Evolutionary conservation across 1,140 invertebrate genomes (phyloP).

Genomic region (Drosophila prosaltans): DNA sequence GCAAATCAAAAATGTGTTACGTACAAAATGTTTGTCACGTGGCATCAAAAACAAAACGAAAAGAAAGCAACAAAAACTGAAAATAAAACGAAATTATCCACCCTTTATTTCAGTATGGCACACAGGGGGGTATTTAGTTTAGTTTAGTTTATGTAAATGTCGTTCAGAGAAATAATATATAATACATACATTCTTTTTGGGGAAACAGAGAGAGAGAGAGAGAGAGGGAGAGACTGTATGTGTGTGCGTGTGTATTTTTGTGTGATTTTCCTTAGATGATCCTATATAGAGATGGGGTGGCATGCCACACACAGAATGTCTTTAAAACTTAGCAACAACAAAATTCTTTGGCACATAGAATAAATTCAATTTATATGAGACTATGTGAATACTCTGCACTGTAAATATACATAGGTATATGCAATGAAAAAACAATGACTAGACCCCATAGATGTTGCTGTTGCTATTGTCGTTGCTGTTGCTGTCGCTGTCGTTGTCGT

Average conservation of each 20-base stretch:
- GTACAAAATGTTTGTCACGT: conserved; percentile 52
- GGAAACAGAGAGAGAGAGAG: no score
- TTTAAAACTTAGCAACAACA: neutral
- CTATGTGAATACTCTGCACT: conserved; percentile 9
- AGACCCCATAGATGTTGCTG: conserved; percentile 4
- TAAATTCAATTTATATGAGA: conserved; percentile 1
- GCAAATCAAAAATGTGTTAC: conserved; percentile 44
- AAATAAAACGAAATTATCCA: conserved; percentile 55
- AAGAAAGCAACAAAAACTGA: conserved; percentile 35
- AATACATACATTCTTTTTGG: neutral
- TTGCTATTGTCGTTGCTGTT: neutral
- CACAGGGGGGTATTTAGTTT: conserved; percentile 1
- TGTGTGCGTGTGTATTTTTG: no score
- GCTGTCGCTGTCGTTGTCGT: neutral
- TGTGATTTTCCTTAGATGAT: neutral
- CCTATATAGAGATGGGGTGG: conserved; percentile 1
- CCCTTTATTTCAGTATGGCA: neutral
- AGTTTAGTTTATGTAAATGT: conserved; percentile 10
- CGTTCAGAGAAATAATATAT: conserved; percentile 5
- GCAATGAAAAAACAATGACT: conserved; percentile 14
- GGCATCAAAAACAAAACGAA: conserved; percentile 19
- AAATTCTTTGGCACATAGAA: conserved; percentile 18
- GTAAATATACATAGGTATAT: conserved; percentile 9
- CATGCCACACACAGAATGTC: neutral
- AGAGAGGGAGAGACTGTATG: no score